phyloP scores from a whole-genome alignment of 1,140 invertebrate species.

The Drosophila melanogaster region DNA sequence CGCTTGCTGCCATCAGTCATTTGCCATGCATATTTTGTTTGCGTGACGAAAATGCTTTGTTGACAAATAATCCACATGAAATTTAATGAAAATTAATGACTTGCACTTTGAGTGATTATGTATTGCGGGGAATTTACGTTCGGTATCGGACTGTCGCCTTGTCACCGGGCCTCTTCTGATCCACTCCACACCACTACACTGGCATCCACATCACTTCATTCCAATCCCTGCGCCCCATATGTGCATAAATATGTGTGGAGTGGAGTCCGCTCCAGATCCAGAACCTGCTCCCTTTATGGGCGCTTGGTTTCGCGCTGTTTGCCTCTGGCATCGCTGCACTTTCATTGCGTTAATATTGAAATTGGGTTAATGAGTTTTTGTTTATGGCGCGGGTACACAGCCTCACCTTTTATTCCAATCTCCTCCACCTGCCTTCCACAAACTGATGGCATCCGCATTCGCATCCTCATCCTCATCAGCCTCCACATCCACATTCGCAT shows the following conservation, averaged over 20 bases:
- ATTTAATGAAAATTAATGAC: conserved; percentile 65
- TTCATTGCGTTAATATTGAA: conserved; percentile 74
- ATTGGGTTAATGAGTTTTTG: conserved; percentile 82
- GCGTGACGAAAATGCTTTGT: conserved; percentile 13
- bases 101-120: conserved; percentile 45
- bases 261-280: not conserved
- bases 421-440: not conserved
- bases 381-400: conserved; percentile 56
- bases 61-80: conserved; percentile 42
- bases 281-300: conserved; percentile 6
- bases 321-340: conserved; percentile 59
- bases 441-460: conserved; percentile 5
- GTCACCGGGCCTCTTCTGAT: not conserved
- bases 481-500: conserved; percentile 30
- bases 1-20: not conserved
- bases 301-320: conserved; percentile 26
- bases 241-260: not conserved
- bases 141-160: not conserved
- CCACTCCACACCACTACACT: too few relatives aligned
- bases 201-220: not conserved
- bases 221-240: too few relatives aligned
- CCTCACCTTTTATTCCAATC: conserved; percentile 20
- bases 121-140: conserved; percentile 8
- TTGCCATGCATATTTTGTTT: not conserved
- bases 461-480: conserved; percentile 14